Evolutionary conservation across 2,797 vertebrate species (phyloP).

Genomic region (Gallinago stenura): DNA sequence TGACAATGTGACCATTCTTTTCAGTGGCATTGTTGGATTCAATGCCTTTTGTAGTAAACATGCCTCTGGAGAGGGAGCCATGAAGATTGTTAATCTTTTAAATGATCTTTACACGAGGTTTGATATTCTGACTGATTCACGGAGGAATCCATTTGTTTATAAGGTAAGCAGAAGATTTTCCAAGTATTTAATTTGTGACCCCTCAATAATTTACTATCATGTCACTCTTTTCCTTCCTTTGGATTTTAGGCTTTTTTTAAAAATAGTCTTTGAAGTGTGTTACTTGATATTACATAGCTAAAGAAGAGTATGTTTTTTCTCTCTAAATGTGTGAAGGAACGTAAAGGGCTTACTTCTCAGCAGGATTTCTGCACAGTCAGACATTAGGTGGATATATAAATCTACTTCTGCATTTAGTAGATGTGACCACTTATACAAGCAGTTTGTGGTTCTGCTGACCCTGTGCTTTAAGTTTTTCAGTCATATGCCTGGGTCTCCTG

Average conservation of each 20-base stretch:
- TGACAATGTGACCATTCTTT: conserved; percentile 97
- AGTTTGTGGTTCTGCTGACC: background rate
- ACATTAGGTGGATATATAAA: background rate
- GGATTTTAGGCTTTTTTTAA: background rate
- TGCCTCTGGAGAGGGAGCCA: conserved; percentile 97
- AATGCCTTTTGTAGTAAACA: conserved; percentile 98
- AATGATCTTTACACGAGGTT: conserved; percentile 98
- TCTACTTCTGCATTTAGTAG: background rate
- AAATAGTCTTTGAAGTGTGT: background rate
- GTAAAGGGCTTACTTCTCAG: background rate
- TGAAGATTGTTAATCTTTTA: conserved; percentile 98
- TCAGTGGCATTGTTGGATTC: conserved; percentile 98
- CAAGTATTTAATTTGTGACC: background rate
- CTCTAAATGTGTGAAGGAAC: background rate
- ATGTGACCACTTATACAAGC: background rate
- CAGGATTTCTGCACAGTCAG: background rate
- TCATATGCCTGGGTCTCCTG: background rate
- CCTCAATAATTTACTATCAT: background rate
- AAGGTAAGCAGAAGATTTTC: conserved; percentile 83
- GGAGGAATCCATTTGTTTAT: conserved; percentile 97
- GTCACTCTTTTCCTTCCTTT: background rate
- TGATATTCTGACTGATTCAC: conserved; percentile 96
- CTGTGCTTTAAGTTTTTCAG: background rate
- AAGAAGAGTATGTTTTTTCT: background rate
- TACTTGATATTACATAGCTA: background rate